Evolutionary conservation across 2,797 vertebrate species (phyloP).

Genomic region (Delichon dasypus): DNA sequence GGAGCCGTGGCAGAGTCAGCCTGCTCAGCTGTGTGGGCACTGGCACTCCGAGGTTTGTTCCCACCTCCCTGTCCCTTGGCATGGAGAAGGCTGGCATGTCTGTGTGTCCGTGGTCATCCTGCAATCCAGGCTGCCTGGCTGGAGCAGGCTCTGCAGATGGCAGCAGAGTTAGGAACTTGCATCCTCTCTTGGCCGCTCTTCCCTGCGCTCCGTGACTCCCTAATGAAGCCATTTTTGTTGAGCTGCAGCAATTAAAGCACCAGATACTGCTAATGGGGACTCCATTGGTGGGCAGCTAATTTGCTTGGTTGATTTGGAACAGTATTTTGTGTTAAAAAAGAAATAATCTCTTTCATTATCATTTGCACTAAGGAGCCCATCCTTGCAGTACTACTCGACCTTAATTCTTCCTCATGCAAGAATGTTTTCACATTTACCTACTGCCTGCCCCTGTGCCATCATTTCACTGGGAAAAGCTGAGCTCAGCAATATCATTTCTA

Average conservation of each 20-base stretch:
- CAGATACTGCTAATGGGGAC: not conserved
- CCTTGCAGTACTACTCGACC: not conserved
- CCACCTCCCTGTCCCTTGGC: not conserved
- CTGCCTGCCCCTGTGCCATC: not conserved
- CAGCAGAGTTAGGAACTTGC: slow-evolving; percentile 42
- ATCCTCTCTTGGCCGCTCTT: not conserved
- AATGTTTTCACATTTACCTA: not conserved
- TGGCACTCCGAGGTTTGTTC: slow-evolving; percentile 71
- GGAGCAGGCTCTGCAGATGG: slow-evolving; percentile 53
- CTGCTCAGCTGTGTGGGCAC: slow-evolving; percentile 71
- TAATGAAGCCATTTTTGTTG: not conserved
- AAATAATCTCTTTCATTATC: not conserved
- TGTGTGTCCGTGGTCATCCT: not conserved
- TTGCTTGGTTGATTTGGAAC: not conserved
- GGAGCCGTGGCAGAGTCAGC: slow-evolving; percentile 45
- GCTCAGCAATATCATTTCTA: not conserved
- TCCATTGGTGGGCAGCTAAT: not conserved
- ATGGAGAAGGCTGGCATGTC: not conserved
- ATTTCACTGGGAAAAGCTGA: not conserved
- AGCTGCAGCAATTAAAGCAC: not conserved
- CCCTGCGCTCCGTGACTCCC: not conserved
- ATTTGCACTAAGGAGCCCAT: not conserved
- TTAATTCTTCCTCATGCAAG: not conserved
- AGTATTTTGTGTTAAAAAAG: not conserved
- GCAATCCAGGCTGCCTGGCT: not conserved